Base-by-base conservation (phyloP, 1,140 invertebrate species). In the Calephelis nemesis region DNA sequence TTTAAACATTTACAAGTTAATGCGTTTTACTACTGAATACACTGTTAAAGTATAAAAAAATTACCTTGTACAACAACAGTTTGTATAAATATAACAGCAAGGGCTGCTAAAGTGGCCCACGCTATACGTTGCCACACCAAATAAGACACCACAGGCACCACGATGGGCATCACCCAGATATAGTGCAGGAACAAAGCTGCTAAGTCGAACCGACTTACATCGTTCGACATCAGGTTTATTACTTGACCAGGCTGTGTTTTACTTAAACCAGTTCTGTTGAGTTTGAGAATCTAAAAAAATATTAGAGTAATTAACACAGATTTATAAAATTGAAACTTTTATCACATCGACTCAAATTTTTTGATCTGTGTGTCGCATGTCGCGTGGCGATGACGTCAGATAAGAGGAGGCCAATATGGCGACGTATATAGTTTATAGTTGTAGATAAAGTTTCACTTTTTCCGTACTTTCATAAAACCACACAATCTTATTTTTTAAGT, bases 181-280 rank as follows among this genome's bases (percentile, higher is more conserved):
- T 94, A 95, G 83, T 95, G 94, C 11, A 95, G 73, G 69, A 77
- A 93, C 75, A 74, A 79, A 64, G 79, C 76, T 13, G 92, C 92
- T 10, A 93, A 70, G 65, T 95, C 94, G 63, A 95, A 95, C 60
- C 94, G 86, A 69, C 94, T 95, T 7, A 95, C 95, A 75, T 97
- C 97, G 81, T 97, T 98, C 1, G 97, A 97, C 87, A 98, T 93
- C 1, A 98, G 86, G 91, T 98, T 98, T 0, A 98, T 96, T 52
- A 97, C 95, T 90, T 97, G 97, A 0, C 97, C 97, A 1, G 95
- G 90, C 8, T 96, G 97, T 1, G 96, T 97, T 79, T 96, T 93
- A 12, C 93, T 94, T 62, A 97, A 73, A 0, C 96, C 94, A 2
- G 92, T 92, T 67, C 92, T 89, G 70, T 94, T 93, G 0, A 95